Evolutionary conservation across 2,888 invertebrate species (phyloP), one percentile per base, ranked within the genome.

Genomic region (Camptogramma bilineatum): DNA sequence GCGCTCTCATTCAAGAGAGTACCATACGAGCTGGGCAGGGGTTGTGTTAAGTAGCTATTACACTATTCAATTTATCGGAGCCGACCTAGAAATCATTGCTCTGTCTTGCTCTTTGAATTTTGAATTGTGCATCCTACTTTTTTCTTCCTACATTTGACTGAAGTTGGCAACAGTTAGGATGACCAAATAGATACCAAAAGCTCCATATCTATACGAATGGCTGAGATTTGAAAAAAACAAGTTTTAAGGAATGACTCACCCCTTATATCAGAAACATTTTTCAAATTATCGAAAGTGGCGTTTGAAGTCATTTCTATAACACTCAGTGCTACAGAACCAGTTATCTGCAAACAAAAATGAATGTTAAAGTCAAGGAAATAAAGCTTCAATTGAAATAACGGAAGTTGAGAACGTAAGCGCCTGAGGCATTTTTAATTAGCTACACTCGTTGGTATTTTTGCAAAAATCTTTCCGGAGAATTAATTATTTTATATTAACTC

Each of bases 291-390:
- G 4, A 34, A 75, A 57, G 57, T 72, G 0, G 75, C 69, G 2
- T 75, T 58, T 0, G 76, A 61, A 7, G 17, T 65, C 24, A 80
- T 74, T 51, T 81, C 81, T 1, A 82, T 60, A 0, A 72, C 55
- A 10, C 77, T 73, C 3, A 86, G 53, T 0, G 65, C 63, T 0
- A 78, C 17, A 0, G 76, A 80, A 4, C 86, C 86, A 0, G 83
- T 76, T 69, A 82, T 77, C 85, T 85, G 71, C 13, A 74, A 77
- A 54, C 17, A 57, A 28, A 39, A 17, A 51, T 4, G 10, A 18
- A 9, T 18, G 9, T 46, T 18, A 39, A 39, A 39, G 0, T 8
- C 4, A 28, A 7, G 28, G 7, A 28, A 34, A 34, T 13, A 34
- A 34, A 34, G 34, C 3, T 34, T 34, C 13, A 34, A 34, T 13